Percentiles rank a stretch among this genome's conserved stretches.
These are phyloP conservation scores for Drosophila sucinea DNA, from an alignment of 1,140 invertebrate species.

Conservation along the genomic window DNA sequence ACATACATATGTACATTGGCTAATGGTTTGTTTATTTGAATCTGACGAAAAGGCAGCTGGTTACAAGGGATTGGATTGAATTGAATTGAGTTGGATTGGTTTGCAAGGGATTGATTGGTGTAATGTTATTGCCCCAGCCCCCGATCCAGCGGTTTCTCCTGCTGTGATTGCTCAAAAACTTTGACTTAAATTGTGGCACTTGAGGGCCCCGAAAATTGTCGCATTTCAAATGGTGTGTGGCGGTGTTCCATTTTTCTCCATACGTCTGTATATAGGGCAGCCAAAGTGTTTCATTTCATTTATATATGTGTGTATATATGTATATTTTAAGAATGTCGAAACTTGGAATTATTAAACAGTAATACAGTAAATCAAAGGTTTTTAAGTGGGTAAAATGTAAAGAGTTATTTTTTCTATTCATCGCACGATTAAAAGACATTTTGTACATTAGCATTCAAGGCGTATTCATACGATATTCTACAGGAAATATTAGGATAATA, in stretches of 20 bases:
- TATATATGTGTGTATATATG: neutral
- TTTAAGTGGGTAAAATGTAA: neutral
- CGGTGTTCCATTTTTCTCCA: conserved; percentile 8
- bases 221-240: conserved; percentile 58
- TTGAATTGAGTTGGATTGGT: conserved; percentile 10
- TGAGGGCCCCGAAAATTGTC: conserved; percentile 70
- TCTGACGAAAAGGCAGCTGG: conserved; percentile 76
- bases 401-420: neutral
- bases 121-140: conserved; percentile 40
- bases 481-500: conserved; percentile 9
- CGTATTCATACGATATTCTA: neutral
- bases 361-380: conserved; percentile 6
- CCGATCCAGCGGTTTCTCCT: conserved; percentile 16
- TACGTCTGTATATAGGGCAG: conserved; percentile 40
- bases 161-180: conserved; percentile 58
- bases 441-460: neutral
- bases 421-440: neutral
- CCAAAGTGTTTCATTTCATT: conserved; percentile 44
- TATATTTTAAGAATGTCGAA: neutral
- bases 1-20: conserved; percentile 55
- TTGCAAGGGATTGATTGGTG: conserved; percentile 59
- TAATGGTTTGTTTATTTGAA: conserved; percentile 78
- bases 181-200: conserved; percentile 41
- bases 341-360: conserved; percentile 9
- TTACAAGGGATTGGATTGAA: conserved; percentile 47